A percentile compares a stretch with the other conserved stretches of the same genome.
These are phyloP conservation scores for Ageneiosus marmoratus DNA, from an alignment of 2,113 vertebrate species.

Conservation along the genomic window DNA sequence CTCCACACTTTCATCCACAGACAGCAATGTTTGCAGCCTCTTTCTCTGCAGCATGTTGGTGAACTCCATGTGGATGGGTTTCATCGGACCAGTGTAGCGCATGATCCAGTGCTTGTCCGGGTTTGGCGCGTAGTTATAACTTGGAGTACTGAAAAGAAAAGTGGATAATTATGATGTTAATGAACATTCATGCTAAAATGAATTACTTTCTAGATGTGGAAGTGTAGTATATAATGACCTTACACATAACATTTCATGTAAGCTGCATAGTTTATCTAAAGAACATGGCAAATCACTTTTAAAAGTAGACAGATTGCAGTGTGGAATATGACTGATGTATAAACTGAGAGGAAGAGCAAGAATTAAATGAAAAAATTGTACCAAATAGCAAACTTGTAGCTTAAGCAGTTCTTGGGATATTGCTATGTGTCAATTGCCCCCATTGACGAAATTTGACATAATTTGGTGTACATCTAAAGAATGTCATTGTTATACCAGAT, in stretches of 20 bases:
- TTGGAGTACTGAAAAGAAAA: constrained; percentile 81
- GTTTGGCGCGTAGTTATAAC: constrained; percentile 95
- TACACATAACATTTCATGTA: neutral
- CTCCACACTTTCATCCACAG: constrained; percentile 93
- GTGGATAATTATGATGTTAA: neutral
- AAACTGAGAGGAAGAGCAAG: too few species aligned
- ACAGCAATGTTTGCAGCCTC: constrained; percentile 91
- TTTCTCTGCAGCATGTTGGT: constrained; percentile 95
- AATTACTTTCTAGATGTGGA: neutral
- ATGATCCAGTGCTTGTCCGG: constrained; percentile 98
- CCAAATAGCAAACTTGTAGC: too few species aligned
- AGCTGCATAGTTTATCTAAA: neutral
- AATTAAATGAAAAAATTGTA: too few species aligned
- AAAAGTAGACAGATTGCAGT: too few species aligned
- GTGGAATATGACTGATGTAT: too few species aligned
- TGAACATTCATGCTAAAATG: neutral
- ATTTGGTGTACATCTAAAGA: too few species aligned
- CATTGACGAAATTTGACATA: too few species aligned
- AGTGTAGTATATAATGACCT: neutral
- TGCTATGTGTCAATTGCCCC: too few species aligned
- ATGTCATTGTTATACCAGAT: too few species aligned
- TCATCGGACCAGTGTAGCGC: constrained; percentile 95
- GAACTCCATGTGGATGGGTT: constrained; percentile 97
- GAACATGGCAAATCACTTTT: neutral
- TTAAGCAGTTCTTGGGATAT: too few species aligned